Evolutionary conservation across 2,888 invertebrate genomes (phyloP).

Genomic region (Dolichomitus sp.): DNA sequence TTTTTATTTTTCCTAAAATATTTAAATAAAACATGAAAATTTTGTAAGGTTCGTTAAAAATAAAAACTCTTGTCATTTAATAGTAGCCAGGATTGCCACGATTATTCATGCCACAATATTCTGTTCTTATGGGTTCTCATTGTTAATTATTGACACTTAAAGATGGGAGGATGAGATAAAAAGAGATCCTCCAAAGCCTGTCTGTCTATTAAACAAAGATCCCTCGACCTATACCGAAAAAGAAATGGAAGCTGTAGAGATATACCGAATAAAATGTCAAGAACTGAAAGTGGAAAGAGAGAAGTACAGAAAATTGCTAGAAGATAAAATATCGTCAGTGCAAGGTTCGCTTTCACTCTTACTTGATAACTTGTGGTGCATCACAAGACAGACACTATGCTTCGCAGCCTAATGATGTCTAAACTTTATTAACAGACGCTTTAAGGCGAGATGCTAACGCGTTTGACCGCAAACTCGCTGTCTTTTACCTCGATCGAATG

Average conservation of each 20-base stretch:
- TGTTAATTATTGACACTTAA: slow-evolving; percentile 73
- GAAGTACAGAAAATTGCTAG: slow-evolving; percentile 91
- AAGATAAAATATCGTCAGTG: slow-evolving; percentile 90
- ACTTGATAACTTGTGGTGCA: background rate
- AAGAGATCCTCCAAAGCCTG: slow-evolving; percentile 92
- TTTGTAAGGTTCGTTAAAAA: too few species aligned
- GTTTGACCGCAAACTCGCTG: slow-evolving; percentile 89
- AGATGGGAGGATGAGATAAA: slow-evolving; percentile 96
- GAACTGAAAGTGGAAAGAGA: slow-evolving; percentile 91
- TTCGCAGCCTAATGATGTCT: background rate
- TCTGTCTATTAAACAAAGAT: slow-evolving; percentile 88
- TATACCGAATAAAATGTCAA: slow-evolving; percentile 91
- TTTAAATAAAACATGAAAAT: too few species aligned
- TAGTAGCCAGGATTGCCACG: too few species aligned
- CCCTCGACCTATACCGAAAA: slow-evolving; percentile 92
- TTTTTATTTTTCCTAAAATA: too few species aligned
- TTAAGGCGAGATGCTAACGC: slow-evolving; percentile 88
- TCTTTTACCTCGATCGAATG: slow-evolving; percentile 87
- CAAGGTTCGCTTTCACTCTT: slow-evolving; percentile 79
- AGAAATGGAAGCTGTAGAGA: slow-evolving; percentile 89
- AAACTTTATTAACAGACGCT: slow-evolving; percentile 72
- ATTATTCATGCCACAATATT: slow-evolving; percentile 77
- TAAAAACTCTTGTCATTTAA: too few species aligned
- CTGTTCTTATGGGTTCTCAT: background rate
- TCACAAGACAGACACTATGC: background rate